phyloP scores from a whole-genome alignment of 2,888 invertebrate species.

The Dryocosmus kuriphilus region DNA sequence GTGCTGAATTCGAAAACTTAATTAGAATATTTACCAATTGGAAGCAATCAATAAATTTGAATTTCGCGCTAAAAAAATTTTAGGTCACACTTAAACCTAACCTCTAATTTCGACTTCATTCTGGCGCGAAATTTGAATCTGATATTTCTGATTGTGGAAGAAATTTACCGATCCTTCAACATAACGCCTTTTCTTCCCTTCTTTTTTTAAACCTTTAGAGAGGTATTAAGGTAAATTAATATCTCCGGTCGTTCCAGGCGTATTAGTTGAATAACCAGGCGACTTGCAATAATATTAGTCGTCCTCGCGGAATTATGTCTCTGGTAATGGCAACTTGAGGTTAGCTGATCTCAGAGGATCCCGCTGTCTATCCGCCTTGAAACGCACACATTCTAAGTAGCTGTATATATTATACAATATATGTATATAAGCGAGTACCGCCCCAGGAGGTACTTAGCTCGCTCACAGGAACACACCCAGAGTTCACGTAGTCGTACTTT shows the following conservation, averaged over 20 bases:
- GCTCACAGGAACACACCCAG: conserved; percentile 19
- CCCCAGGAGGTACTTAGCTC: conserved; percentile 37
- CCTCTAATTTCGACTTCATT: no score
- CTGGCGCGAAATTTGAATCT: no score
- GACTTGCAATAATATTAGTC: conserved; percentile 31
- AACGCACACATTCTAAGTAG: not conserved
- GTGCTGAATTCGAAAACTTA: no score
- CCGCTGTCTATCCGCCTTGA: conserved; percentile 13
- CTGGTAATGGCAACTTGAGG: conserved; percentile 24
- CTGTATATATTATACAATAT: not conserved
- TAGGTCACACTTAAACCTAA: no score
- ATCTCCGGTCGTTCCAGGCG: not conserved
- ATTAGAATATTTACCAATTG: no score
- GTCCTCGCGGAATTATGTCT: conserved; percentile 11
- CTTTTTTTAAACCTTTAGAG: not conserved
- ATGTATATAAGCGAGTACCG: conserved; percentile 2
- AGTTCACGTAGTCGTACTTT: conserved; percentile 35
- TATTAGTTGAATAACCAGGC: not conserved
- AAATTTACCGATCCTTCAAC: not conserved
- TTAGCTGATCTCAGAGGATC: conserved; percentile 31
- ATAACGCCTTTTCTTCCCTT: not conserved
- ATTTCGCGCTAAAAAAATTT: no score
- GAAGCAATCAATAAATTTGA: no score
- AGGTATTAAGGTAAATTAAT: not conserved
- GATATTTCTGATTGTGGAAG: no score